phyloP scores from a whole-genome alignment of 23 tunicate genomes.

The Trididemnum clinides region DNA sequence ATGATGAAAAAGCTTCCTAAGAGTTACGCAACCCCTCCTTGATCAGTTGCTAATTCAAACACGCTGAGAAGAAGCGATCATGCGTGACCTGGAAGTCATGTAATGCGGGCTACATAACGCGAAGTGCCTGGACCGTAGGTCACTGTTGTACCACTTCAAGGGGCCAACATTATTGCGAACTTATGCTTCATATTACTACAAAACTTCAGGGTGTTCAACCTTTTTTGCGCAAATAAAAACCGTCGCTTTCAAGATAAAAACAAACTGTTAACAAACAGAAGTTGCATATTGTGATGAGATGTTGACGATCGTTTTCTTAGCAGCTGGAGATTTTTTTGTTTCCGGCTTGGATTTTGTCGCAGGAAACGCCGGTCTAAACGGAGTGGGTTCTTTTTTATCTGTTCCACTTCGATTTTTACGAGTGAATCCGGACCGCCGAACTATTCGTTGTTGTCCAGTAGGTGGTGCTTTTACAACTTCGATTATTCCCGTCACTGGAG shows the following conservation, averaged over 20 bases:
- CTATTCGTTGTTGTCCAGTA: constrained; percentile 62
- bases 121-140: too few species aligned
- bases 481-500: constrained; percentile 73
- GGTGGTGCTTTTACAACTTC: constrained; percentile 90
- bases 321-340: neutral
- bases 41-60: too few species aligned
- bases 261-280: neutral
- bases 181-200: too few species aligned
- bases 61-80: too few species aligned
- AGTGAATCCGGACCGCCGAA: constrained; percentile 60
- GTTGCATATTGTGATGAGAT: too few species aligned
- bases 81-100: too few species aligned
- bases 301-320: neutral
- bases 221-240: too few species aligned
- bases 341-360: neutral
- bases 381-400: neutral
- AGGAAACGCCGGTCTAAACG: neutral
- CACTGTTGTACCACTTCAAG: too few species aligned
- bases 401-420: constrained; percentile 45
- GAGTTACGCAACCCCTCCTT: neutral
- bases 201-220: too few species aligned
- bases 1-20: constrained; percentile 30
- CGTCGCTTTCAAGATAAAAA: too few species aligned
- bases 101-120: too few species aligned
- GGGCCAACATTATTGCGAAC: too few species aligned